phyloP scores from a whole-genome alignment of 2,113 vertebrate species.

The Sebastes schlegelii region DNA sequence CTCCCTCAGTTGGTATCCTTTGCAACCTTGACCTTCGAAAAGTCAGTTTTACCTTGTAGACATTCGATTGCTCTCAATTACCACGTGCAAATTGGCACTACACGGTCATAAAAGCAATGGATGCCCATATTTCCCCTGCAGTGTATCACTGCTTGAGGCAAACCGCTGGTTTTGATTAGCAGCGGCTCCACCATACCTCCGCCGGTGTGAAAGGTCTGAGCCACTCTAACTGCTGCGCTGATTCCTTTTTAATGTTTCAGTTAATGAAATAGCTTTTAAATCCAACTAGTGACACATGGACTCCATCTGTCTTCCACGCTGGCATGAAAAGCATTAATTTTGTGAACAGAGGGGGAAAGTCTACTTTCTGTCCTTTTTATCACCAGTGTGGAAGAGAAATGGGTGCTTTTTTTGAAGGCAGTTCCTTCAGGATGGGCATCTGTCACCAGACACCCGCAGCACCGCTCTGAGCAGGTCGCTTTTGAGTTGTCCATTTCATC shows the following conservation, averaged over 20 bases:
- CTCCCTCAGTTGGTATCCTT: not conserved
- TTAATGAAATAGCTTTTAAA: slow-evolving; percentile 57
- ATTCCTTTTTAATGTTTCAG: slow-evolving; percentile 58
- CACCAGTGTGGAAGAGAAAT: not conserved
- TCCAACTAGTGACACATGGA: slow-evolving; percentile 22
- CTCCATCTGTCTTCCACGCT: not conserved
- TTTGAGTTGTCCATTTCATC: slow-evolving; percentile 48
- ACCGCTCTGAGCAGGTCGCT: slow-evolving; percentile 32
- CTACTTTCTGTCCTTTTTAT: slow-evolving; percentile 25
- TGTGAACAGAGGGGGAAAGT: not conserved
- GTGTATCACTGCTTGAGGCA: slow-evolving; percentile 49
- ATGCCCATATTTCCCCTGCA: slow-evolving; percentile 45
- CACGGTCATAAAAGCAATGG: slow-evolving; percentile 50
- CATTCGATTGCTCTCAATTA: slow-evolving; percentile 50
- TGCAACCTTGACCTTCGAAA: slow-evolving; percentile 41
- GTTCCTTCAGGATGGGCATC: slow-evolving; percentile 50
- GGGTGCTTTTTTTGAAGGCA: slow-evolving; percentile 33
- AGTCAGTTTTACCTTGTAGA: slow-evolving; percentile 49
- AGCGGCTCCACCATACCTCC: slow-evolving; percentile 12
- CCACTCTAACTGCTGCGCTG: slow-evolving; percentile 31
- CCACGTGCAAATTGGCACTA: slow-evolving; percentile 42
- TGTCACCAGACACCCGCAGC: slow-evolving; percentile 44
- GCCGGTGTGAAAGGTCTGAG: slow-evolving; percentile 20
- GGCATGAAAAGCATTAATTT: slow-evolving; percentile 24
- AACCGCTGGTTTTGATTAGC: slow-evolving; percentile 46